These are phyloP conservation scores for Whitmania pigra DNA, from an alignment of 1,140 invertebrate genomes.

Conservation along the genomic window DNA sequence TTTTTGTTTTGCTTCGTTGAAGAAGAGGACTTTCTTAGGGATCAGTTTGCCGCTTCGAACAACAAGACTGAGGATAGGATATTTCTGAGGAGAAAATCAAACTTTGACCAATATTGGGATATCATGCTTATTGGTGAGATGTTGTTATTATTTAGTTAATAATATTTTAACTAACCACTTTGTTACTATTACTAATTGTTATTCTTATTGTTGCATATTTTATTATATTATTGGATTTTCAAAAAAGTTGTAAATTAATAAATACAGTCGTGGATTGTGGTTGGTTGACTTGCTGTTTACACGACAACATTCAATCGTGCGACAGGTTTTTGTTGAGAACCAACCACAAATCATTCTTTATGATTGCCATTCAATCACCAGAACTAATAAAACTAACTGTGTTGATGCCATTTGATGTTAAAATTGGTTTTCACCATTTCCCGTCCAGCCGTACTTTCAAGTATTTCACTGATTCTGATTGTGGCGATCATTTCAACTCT, in stretches of 20 bases:
- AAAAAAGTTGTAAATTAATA: too few relatives aligned
- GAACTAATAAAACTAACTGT: background rate
- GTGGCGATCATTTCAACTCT: background rate
- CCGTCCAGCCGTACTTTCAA: background rate
- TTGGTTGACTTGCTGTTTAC: too few relatives aligned
- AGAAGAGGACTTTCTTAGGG: too few relatives aligned
- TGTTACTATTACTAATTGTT: background rate
- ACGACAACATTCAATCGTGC: too few relatives aligned
- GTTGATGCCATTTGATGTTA: background rate
- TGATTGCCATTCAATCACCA: background rate
- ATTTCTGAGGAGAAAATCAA: background rate
- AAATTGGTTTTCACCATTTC: background rate
- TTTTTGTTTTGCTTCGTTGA: too few relatives aligned
- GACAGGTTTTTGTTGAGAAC: too few relatives aligned
- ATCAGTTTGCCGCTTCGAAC: too few relatives aligned
- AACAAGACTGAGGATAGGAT: background rate
- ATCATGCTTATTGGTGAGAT: constrained; percentile 7
- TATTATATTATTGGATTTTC: too few relatives aligned
- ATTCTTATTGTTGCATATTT: background rate
- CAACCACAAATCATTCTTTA: background rate
- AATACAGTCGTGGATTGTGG: too few relatives aligned
- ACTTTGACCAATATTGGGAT: constrained; percentile 8
- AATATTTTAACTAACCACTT: background rate
- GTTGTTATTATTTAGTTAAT: background rate
- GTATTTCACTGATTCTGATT: constrained; percentile 2